These are phyloP conservation scores for Neodiprion pinetum DNA, from an alignment of 1,140 invertebrate genomes.

Conservation along the genomic window DNA sequence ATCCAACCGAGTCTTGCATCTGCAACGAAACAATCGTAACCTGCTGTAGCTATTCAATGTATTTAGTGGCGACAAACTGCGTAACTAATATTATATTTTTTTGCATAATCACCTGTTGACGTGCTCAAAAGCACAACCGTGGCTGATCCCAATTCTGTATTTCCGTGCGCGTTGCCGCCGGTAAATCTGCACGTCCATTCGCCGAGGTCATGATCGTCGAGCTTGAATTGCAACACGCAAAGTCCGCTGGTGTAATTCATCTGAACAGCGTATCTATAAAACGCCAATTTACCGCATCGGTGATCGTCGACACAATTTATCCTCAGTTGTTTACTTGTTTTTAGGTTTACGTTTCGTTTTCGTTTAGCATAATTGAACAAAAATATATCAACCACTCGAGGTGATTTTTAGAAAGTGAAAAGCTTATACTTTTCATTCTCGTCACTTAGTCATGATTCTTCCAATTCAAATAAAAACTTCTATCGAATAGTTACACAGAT, in stretches of 20 bases:
- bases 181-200: conserved; percentile 54
- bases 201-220: conserved; percentile 51
- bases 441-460: conserved; percentile 27
- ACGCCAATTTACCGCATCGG: conserved; percentile 5
- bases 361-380: too few relatives aligned
- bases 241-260: conserved; percentile 53
- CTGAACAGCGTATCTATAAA: conserved; percentile 41
- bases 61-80: conserved; percentile 4
- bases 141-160: conserved; percentile 45
- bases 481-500: too few relatives aligned
- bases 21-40: conserved; percentile 25
- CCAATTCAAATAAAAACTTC: background rate
- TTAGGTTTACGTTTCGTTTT: too few relatives aligned
- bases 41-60: background rate
- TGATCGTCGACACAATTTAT: background rate
- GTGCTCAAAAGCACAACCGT: conserved; percentile 47
- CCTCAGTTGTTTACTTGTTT: conserved; percentile 32
- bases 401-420: too few relatives aligned
- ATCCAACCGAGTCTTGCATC: conserved; percentile 55
- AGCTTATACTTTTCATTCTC: conserved; percentile 27
- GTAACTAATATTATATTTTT: background rate
- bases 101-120: conserved; percentile 39
- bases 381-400: too few relatives aligned
- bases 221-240: conserved; percentile 54
- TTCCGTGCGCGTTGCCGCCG: conserved; percentile 27